phyloP scores from a whole-genome alignment of 2,113 vertebrate genomes.

The Tichodroma muraria region DNA sequence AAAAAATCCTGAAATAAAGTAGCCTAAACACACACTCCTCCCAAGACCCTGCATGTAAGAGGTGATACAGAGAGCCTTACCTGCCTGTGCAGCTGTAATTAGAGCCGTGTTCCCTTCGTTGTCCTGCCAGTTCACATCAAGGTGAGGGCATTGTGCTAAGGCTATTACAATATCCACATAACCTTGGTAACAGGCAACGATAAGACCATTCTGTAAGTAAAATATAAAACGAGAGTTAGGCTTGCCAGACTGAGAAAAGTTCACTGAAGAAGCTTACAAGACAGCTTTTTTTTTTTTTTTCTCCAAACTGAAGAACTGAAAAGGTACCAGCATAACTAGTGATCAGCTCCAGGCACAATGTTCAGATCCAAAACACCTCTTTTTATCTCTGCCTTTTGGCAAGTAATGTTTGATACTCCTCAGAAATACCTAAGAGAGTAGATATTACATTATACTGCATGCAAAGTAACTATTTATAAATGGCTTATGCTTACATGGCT shows the following conservation, averaged over 20 bases:
- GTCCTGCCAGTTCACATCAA: slow-evolving; percentile 98
- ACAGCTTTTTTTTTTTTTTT: not conserved
- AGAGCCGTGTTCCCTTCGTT: slow-evolving; percentile 94
- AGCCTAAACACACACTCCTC: not conserved
- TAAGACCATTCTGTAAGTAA: slow-evolving; percentile 83
- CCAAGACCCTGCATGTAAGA: not conserved
- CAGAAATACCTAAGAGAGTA: not conserved
- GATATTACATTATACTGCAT: not conserved
- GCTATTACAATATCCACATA: slow-evolving; percentile 90
- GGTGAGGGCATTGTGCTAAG: slow-evolving; percentile 86
- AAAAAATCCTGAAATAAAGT: not conserved
- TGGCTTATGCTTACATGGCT: not conserved
- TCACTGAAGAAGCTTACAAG: not conserved
- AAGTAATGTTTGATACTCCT: not conserved
- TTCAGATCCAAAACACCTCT: not conserved
- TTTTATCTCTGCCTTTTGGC: not conserved
- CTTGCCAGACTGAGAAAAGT: not conserved
- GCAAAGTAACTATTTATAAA: slow-evolving; percentile 34
- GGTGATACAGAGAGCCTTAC: slow-evolving; percentile 65
- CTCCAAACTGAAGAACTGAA: not conserved
- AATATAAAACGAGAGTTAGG: slow-evolving; percentile 17
- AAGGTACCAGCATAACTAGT: not conserved
- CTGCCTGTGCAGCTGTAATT: slow-evolving; percentile 92
- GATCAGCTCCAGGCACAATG: not conserved
- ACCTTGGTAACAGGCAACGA: slow-evolving; percentile 93